Evolutionary conservation across 2,113 vertebrate species (phyloP).

Genomic region (Microcebus lehilahytsara): DNA sequence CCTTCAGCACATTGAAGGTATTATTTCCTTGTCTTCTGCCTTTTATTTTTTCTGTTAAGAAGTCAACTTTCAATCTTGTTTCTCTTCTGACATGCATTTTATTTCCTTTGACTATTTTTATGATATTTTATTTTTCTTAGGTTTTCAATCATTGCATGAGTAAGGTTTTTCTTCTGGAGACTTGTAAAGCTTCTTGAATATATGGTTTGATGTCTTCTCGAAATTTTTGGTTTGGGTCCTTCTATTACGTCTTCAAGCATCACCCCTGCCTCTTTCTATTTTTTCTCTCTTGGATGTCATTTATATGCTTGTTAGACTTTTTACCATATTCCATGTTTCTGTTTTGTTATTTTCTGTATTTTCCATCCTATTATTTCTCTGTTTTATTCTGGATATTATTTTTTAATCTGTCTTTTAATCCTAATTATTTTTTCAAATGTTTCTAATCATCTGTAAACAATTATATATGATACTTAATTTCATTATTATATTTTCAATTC

Average conservation of each 20-base stretch:
- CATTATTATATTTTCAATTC: not conserved
- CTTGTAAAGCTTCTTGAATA: not conserved
- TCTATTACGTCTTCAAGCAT: not conserved
- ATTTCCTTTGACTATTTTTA: not conserved
- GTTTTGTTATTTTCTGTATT: not conserved
- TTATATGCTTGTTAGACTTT: not conserved
- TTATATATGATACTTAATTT: not conserved
- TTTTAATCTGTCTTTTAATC: not conserved
- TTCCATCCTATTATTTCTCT: not conserved
- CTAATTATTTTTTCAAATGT: not conserved
- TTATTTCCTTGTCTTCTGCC: not conserved
- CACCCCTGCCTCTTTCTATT: not conserved
- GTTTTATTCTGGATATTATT: not conserved
- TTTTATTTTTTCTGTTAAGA: not conserved
- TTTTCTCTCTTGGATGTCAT: not conserved
- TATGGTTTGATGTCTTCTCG: not conserved
- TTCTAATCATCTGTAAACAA: not conserved
- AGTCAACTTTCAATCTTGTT: not conserved
- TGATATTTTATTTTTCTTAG: not conserved
- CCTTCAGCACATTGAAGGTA: not conserved
- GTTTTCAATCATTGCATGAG: not conserved
- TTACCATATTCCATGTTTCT: not conserved
- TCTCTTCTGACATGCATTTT: not conserved
- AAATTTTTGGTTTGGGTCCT: not conserved
- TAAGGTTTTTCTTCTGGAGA: not conserved